Conservation (phyloP, 2,113 vertebrate genomes). For the Pao palembangensis region DNA sequence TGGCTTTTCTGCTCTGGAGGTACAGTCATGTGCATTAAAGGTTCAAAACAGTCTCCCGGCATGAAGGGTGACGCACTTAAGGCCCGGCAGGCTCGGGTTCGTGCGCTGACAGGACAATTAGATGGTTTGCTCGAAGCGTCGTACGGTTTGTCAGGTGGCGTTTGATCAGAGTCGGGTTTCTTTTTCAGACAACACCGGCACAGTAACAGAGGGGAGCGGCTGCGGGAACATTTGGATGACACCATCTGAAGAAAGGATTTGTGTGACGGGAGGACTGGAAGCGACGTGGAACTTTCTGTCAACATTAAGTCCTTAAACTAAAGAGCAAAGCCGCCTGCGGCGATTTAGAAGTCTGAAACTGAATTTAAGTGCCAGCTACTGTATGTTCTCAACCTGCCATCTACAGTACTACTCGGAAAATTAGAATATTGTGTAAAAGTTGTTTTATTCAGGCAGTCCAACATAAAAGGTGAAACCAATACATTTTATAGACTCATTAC, state of each 20-base stretch:
- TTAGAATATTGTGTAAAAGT: too few species aligned
- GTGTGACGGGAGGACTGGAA: constrained; percentile 20
- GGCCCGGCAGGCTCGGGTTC: constrained; percentile 22
- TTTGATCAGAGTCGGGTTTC: constrained; percentile 37
- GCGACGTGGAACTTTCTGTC: constrained; percentile 28
- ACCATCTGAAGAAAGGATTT: constrained; percentile 33
- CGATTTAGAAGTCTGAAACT: constrained; percentile 11
- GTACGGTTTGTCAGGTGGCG: constrained; percentile 18
- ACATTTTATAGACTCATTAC: too few species aligned
- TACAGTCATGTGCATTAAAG: constrained; percentile 41
- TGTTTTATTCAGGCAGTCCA: too few species aligned
- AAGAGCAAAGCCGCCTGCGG: constrained; percentile 39
- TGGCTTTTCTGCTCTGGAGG: constrained; percentile 70
- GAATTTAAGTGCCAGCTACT: not conserved
- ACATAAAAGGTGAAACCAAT: too few species aligned
- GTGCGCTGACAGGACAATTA: constrained; percentile 43
- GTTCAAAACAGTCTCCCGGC: constrained; percentile 18
- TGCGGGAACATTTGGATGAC: constrained; percentile 60
- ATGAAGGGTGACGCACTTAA: constrained; percentile 10
- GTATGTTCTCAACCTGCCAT: too few species aligned
- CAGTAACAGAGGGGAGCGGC: constrained; percentile 52
- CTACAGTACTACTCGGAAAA: too few species aligned
- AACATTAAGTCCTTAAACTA: constrained; percentile 48
- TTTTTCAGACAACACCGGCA: constrained; percentile 53
- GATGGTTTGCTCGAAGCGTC: constrained; percentile 14